Conservation (phyloP, 2,797 vertebrate genomes). For the Atherinosoma microstoma region DNA sequence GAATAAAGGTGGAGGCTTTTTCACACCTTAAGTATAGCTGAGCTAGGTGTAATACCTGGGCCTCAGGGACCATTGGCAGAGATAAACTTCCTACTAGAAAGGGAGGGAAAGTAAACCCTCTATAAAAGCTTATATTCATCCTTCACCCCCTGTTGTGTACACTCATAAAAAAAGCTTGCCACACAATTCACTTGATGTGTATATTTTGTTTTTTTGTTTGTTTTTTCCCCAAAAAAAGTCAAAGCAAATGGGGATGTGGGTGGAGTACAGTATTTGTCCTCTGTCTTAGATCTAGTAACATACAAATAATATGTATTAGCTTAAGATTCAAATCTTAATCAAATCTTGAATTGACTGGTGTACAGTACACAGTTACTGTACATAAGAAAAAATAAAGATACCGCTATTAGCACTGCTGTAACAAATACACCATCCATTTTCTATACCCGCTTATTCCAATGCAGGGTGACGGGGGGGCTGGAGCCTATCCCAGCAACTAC, state of each 20-base stretch:
- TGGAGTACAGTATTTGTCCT: not conserved
- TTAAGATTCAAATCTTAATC: too few species aligned
- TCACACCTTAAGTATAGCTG: constrained; percentile 64
- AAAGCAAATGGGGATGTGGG: constrained; percentile 35
- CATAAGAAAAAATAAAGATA: too few species aligned
- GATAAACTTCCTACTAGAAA: constrained; percentile 41
- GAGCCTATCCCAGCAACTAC: too few species aligned
- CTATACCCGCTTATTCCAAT: too few species aligned
- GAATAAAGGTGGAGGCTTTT: constrained; percentile 53
- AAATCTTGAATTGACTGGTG: too few species aligned
- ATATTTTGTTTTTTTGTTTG: constrained; percentile 15
- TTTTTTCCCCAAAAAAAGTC: constrained; percentile 17
- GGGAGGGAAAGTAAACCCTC: constrained; percentile 9
- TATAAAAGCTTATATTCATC: constrained; percentile 46
- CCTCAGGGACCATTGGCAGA: constrained; percentile 43
- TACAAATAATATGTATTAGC: too few species aligned
- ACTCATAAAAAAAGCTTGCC: constrained; percentile 57
- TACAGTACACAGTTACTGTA: too few species aligned
- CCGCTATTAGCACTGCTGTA: too few species aligned
- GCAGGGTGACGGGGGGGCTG: too few species aligned
- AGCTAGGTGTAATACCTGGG: constrained; percentile 54
- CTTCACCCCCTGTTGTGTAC: constrained; percentile 32
- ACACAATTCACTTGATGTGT: constrained; percentile 67
- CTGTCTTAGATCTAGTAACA: too few species aligned
- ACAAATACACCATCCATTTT: too few species aligned